Conservation (phyloP, 2,113 vertebrate genomes). For the Ophthalmolycus amberensis region DNA sequence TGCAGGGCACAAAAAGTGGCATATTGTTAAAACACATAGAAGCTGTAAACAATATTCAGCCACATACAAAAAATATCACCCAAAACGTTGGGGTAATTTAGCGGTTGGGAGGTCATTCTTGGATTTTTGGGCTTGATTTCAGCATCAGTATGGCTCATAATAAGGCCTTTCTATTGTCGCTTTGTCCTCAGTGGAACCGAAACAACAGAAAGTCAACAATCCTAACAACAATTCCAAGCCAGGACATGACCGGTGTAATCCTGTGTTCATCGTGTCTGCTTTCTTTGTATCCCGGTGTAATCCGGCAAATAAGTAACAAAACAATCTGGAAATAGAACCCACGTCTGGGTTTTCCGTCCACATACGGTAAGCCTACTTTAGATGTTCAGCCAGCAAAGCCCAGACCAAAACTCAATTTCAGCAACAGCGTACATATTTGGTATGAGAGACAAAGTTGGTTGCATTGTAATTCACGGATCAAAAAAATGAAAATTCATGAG, state of each 20-base stretch:
- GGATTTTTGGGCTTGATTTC: not conserved
- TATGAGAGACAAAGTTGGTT: constrained; percentile 6
- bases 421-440: not conserved
- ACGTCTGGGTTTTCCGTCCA: not conserved
- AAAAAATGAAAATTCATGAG: not conserved
- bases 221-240: not conserved
- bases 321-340: not conserved
- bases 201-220: not conserved
- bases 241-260: not conserved
- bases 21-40: not conserved
- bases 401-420: constrained; percentile 8
- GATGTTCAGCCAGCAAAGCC: constrained; percentile 16
- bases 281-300: not conserved
- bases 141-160: not conserved
- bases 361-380: not conserved
- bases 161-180: not conserved
- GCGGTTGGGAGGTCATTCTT: not conserved
- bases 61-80: not conserved
- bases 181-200: not conserved
- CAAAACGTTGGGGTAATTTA: no score
- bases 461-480: not conserved
- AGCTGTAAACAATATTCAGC: constrained; percentile 2
- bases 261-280: not conserved
- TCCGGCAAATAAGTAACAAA: constrained; percentile 26
- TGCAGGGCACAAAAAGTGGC: not conserved